These are phyloP conservation scores for Nematostella vectensis DNA, from an alignment of 92 coral and sea anemone genomes.

Conservation along the genomic window DNA sequence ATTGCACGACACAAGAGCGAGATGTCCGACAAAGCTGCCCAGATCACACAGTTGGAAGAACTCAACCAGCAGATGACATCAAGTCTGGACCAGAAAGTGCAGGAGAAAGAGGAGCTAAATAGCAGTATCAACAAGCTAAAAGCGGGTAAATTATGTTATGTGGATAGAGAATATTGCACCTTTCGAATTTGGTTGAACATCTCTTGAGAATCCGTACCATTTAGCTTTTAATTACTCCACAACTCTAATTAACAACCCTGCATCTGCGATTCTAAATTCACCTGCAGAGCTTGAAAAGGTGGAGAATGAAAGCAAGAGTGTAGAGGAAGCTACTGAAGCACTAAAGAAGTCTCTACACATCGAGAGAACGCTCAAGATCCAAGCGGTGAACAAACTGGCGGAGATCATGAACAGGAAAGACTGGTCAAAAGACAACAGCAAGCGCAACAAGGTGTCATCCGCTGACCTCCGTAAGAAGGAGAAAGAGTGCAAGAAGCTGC, in stretches of 20 bases:
- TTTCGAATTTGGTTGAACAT: no score
- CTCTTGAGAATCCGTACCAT: no score
- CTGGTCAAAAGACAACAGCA: slow-evolving; percentile 53
- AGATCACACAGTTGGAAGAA: slow-evolving; percentile 74
- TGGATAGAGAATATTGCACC: no score
- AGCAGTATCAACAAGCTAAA: slow-evolving; percentile 58
- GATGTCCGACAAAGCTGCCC: slow-evolving; percentile 82
- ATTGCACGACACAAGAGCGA: slow-evolving; percentile 97
- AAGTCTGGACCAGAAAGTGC: slow-evolving; percentile 57
- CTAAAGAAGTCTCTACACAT: slow-evolving; percentile 53
- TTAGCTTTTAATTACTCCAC: no score
- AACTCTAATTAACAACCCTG: no score
- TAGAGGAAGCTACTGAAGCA: slow-evolving; percentile 61
- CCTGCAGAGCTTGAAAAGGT: slow-evolving; percentile 73
- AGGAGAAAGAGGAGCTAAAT: slow-evolving; percentile 73
- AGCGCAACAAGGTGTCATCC: slow-evolving; percentile 56
- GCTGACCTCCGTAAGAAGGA: slow-evolving; percentile 80
- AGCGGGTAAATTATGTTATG: slow-evolving; percentile 70
- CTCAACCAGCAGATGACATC: slow-evolving; percentile 53
- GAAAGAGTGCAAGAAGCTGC: slow-evolving; percentile 76
- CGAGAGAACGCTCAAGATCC: slow-evolving; percentile 67
- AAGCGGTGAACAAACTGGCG: slow-evolving; percentile 95
- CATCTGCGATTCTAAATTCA: no score
- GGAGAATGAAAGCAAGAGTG: slow-evolving; percentile 63
- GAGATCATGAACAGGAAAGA: slow-evolving; percentile 95